These are phyloP conservation scores for Entomobrya multifasciata DNA, from an alignment of 2,888 invertebrate genomes.

Conservation along the genomic window DNA sequence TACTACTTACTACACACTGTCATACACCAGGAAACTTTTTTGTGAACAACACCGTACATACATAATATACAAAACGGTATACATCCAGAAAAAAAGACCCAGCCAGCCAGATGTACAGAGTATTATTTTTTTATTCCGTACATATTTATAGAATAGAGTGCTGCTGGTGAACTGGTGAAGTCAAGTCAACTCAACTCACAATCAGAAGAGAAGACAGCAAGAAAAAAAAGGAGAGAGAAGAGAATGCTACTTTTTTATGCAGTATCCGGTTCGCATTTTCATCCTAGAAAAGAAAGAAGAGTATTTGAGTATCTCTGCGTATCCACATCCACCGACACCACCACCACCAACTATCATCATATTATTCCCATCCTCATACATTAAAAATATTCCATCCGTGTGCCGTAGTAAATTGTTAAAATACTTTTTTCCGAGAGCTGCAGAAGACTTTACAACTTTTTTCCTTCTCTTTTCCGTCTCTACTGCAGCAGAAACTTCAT, in stretches of 20 bases:
- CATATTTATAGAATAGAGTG: slow-evolving; percentile 48
- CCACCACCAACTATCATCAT: not conserved
- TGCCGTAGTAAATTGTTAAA: slow-evolving; percentile 43
- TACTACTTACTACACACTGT: too few species aligned
- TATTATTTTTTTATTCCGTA: slow-evolving; percentile 27
- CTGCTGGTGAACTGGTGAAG: too few species aligned
- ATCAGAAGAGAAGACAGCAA: not conserved
- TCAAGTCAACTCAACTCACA: slow-evolving; percentile 30
- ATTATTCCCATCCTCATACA: not conserved
- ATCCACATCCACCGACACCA: too few species aligned
- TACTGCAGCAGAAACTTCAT: slow-evolving; percentile 28
- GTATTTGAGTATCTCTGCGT: not conserved
- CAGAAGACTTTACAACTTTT: slow-evolving; percentile 25
- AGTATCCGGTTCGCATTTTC: slow-evolving; percentile 66
- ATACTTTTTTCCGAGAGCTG: not conserved
- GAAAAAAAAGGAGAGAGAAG: slow-evolving; percentile 1
- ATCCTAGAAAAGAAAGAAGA: slow-evolving; percentile 21
- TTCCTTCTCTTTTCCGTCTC: not conserved
- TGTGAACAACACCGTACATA: too few species aligned
- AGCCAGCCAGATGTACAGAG: slow-evolving; percentile 51
- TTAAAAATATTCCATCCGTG: slow-evolving; percentile 42
- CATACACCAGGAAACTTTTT: too few species aligned
- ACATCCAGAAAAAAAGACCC: too few species aligned
- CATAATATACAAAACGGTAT: too few species aligned
- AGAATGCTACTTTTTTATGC: slow-evolving; percentile 52